phyloP scores from a whole-genome alignment of 1,140 invertebrate species.

The Sitophilus oryzae region DNA sequence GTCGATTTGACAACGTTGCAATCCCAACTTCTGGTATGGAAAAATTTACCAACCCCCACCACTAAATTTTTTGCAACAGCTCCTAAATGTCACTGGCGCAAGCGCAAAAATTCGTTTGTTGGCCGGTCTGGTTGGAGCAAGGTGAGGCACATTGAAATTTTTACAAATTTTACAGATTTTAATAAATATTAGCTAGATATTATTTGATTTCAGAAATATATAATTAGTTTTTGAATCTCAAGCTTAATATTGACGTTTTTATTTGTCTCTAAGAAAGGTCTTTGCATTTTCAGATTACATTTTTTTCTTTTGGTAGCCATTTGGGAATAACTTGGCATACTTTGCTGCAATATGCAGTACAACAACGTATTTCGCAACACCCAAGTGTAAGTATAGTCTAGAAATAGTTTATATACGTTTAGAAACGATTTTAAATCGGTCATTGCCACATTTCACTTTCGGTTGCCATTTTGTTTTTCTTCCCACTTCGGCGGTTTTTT shows the following conservation, averaged over 20 bases:
- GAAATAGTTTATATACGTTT: neutral
- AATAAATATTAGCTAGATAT: neutral
- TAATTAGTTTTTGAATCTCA: too few relatives aligned
- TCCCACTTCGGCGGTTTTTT: neutral
- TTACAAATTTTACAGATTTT: slow-evolving; percentile 10
- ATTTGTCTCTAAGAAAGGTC: neutral
- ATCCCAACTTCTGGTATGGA: neutral
- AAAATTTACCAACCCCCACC: neutral
- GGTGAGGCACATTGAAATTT: slow-evolving; percentile 34
- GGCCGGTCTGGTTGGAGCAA: slow-evolving; percentile 51
- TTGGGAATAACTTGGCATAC: slow-evolving; percentile 31
- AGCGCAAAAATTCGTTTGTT: slow-evolving; percentile 44
- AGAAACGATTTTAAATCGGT: neutral
- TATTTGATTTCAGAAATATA: too few relatives aligned
- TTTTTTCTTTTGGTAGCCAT: slow-evolving; percentile 38
- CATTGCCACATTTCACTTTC: neutral
- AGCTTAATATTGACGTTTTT: neutral
- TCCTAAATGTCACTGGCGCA: neutral
- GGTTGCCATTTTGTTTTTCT: slow-evolving; percentile 5
- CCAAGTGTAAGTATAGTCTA: slow-evolving; percentile 32
- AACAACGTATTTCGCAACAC: slow-evolving; percentile 40
- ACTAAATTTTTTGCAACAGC: neutral
- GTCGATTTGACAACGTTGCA: neutral
- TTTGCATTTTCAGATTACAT: slow-evolving; percentile 31
- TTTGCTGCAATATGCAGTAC: slow-evolving; percentile 40